Evolutionary conservation across 2,888 invertebrate species (phyloP), one percentile per base, ranked within the genome.

Genomic region (Agrilus biguttatus): DNA sequence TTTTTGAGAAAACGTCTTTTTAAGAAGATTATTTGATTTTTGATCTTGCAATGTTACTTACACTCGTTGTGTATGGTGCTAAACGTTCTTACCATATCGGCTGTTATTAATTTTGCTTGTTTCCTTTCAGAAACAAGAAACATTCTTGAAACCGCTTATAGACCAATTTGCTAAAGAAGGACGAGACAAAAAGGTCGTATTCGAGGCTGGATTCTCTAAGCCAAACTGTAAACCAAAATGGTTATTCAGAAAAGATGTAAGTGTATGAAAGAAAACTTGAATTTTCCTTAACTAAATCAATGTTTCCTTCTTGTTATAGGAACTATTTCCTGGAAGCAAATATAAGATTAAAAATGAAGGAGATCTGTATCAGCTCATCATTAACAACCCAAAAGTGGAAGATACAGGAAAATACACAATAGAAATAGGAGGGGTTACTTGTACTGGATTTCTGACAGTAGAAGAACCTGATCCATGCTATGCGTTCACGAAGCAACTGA

Each of bases 391-490:
- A 1, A 91, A 89, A 69, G 88, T 89, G 33, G 97, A 98, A 55
- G 98, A 99, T 65, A 87, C 87, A 52, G 98, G 96, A 55, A 93
- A 93, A 71, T 96, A 95, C 62, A 89, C 88, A 0, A 83, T 95
- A 56, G 93, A 97, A 71, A 90, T 96, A 55, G 85, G 88, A 56
- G 91, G 93, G 42, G 77, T 88, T 39, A 78, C 81, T 42, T 87
- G 86, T 53, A 84, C 89, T 14, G 95, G 85, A 37, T 89, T 90
- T 71, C 77, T 99, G 43, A 90, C 86, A 68, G 96, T 98, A 17
- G 95, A 96, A 60, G 96, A 93, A 68, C 88, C 97, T 45, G 95
- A 95, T 68, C 93, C 95, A 33, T 79, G 81, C 12, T 98, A 92
- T 63, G 80, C 81, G 46, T 99, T 99, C 71, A 80, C 85, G 6